These are phyloP conservation scores for Drosophila borealis DNA, from an alignment of 2,888 invertebrate genomes.

Conservation along the genomic window DNA sequence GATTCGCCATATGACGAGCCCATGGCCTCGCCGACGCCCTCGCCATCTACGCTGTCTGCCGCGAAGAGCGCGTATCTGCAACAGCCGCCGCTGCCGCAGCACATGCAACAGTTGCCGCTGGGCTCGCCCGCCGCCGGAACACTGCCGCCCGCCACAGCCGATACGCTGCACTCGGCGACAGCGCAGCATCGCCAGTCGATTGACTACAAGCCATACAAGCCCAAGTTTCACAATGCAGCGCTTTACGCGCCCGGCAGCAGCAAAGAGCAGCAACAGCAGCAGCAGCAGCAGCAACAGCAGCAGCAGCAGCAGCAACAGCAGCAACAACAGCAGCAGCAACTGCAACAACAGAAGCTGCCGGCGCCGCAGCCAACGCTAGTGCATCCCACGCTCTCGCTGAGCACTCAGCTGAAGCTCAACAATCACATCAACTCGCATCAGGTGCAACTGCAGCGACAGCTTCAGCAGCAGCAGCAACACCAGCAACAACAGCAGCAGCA, in stretches of 20 bases:
- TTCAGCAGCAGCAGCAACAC: conserved; percentile 68
- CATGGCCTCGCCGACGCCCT: conserved; percentile 64
- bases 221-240: conserved; percentile 90
- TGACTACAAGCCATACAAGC: conserved; percentile 89
- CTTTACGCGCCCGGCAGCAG: conserved; percentile 84
- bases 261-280: conserved; percentile 60
- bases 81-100: conserved; percentile 67
- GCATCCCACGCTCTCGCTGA: conserved; percentile 80
- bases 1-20: conserved; percentile 84
- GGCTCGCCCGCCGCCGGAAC: conserved; percentile 82
- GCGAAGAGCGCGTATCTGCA: conserved; percentile 74
- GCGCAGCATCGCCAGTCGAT: conserved; percentile 82
- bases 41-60: conserved; percentile 74
- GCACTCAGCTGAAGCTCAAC: conserved; percentile 82
- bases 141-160: conserved; percentile 70
- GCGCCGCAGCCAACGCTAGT: conserved; percentile 48
- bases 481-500: conserved; percentile 47
- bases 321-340: conserved; percentile 56
- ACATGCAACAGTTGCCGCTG: conserved; percentile 76
- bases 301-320: conserved; percentile 47
- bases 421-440: conserved; percentile 83
- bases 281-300: conserved; percentile 48
- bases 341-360: conserved; percentile 52
- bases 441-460: conserved; percentile 74
- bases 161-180: conserved; percentile 56